Base-by-base conservation (phyloP, 1,140 invertebrate genomes). In the Drosophila pandora region DNA sequence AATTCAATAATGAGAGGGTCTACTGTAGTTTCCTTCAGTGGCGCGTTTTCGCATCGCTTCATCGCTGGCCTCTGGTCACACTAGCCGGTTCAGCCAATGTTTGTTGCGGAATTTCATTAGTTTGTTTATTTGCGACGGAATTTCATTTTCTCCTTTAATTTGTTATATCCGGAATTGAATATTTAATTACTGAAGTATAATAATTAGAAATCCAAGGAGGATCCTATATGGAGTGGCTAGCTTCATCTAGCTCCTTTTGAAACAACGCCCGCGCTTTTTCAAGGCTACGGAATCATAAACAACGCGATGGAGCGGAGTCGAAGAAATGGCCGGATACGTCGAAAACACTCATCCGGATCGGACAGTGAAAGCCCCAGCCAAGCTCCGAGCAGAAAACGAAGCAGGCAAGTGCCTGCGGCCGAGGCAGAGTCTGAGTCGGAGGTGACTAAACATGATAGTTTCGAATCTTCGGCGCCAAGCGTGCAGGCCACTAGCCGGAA, bases 261-360 rank as follows among this genome's bases (percentile, higher is more conserved):
- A 52, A 23, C 9, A 2, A 17, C 41, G 23, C 63, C 32, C 63
- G 63, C 63, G 62, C 58, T 28, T 64, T 64, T 67, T 65, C 43
- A 3, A 10, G 6, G 12, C 28, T 30, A 39, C 23, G 28, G 21
- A 50, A 52, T 8, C 6, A 67, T 64, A 50, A 52, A 10, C 12
- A 67, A 64, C 43, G 59, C 63, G 9, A 67, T 67, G 63, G 59
- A 67, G 17, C 23, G 60, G 5, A 64, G 45, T 52, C 59, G n/a
- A 7, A 28, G n/a, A 12, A 32, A 10, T 17, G 60, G 45, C 7
- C 25, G 45, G 34, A 30, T 50, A 50, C 63, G 63, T 9, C 25
- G 2, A 10, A 62, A 28, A 7, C 45, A 25, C 0, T 25, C 59
- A 25, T 25, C 58, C 13, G 63, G 25, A n/a, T 65, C 63, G 10